phyloP scores from a whole-genome alignment of 2,113 vertebrate genomes.

The Lepus timidus region DNA sequence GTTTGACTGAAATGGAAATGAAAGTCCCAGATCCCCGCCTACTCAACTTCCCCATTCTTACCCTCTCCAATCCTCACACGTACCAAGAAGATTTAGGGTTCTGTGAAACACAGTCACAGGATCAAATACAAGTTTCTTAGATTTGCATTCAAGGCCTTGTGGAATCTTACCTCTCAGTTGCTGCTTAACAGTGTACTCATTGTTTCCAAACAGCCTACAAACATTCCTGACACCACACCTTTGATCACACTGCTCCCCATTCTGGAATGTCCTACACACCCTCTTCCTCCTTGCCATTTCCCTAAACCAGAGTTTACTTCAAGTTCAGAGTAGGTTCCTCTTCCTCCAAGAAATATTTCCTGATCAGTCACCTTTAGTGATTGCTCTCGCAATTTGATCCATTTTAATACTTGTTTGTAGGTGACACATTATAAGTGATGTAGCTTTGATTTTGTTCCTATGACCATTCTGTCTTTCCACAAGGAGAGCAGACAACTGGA shows the following conservation, averaged over 20 bases:
- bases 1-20: not conserved
- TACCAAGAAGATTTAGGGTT: not conserved
- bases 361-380: conserved; percentile 32
- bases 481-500: not conserved
- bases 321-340: conserved; percentile 56
- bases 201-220: conserved; percentile 65
- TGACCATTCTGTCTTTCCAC: not conserved
- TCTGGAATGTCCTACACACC: conserved; percentile 62
- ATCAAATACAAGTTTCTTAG: conserved; percentile 34
- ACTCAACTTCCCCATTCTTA: not conserved
- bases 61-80: no score
- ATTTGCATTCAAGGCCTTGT: conserved; percentile 25
- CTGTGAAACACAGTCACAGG: not conserved
- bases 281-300: conserved; percentile 60
- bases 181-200: conserved; percentile 58
- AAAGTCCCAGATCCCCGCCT: not conserved
- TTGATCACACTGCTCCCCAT: conserved; percentile 62
- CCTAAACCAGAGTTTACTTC: conserved; percentile 50
- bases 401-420: conserved; percentile 48
- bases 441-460: conserved; percentile 34
- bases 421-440: not conserved
- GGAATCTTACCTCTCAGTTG: conserved; percentile 44
- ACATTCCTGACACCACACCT: conserved; percentile 73
- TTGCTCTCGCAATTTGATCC: conserved; percentile 1
- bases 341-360: conserved; percentile 65